A percentile compares a stretch with the other conserved stretches of the same genome.
Evolutionary conservation across 2,113 vertebrate genomes (phyloP).

Genomic region (Ciconia stormi): DNA sequence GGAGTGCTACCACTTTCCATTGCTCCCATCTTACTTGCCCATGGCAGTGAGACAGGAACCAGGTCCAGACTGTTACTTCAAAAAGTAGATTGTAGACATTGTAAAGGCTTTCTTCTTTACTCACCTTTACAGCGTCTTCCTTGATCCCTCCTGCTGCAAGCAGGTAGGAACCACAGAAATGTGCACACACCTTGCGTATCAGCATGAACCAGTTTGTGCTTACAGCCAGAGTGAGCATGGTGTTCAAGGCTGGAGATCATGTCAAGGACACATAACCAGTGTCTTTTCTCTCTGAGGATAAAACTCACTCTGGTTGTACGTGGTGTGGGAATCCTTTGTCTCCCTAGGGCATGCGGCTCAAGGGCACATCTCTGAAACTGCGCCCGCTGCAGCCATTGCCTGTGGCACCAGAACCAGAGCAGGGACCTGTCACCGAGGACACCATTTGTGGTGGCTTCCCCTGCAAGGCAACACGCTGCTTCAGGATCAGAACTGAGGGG

Average conservation of each 20-base stretch:
- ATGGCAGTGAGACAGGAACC: background rate
- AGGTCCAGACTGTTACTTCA: background rate
- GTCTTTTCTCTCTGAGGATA: background rate
- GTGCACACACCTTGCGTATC: fast-evolving
- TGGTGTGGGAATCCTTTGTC: background rate
- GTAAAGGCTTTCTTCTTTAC: background rate
- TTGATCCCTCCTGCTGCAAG: background rate
- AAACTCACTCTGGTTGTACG: background rate
- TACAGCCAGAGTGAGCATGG: fast-evolving
- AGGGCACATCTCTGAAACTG: background rate
- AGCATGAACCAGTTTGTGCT: fast-evolving
- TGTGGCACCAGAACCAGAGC: background rate
- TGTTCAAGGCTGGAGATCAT: background rate
- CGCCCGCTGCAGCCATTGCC: fast-evolving
- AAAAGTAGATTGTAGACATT: background rate
- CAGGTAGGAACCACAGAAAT: fast-evolving
- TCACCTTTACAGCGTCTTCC: background rate
- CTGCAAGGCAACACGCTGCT: background rate
- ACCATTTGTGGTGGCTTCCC: background rate
- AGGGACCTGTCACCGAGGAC: background rate
- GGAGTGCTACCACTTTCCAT: background rate
- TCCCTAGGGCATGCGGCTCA: background rate
- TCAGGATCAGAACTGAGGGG: background rate
- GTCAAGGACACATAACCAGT: too few relatives aligned
- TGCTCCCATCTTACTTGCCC: background rate